Evolutionary conservation across 2,113 vertebrate species (phyloP).

Genomic region (Mormyrus iriodes): DNA sequence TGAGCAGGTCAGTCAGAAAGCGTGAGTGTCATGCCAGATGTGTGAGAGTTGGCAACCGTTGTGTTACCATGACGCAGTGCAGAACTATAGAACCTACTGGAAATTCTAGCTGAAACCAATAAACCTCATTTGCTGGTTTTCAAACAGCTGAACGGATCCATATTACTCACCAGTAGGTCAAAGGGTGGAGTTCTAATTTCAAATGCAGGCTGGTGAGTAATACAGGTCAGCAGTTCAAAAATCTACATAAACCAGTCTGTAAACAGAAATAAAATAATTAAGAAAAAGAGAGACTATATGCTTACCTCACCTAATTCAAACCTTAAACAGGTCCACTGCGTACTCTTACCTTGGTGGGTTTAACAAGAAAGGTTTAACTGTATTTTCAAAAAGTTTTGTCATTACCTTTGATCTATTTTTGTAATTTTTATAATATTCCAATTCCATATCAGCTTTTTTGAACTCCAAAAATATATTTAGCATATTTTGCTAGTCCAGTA

Average conservation of each 20-base stretch:
- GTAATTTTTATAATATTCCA: not conserved
- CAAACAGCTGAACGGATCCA: not conserved
- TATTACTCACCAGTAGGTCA: not conserved
- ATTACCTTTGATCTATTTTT: not conserved
- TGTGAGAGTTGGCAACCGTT: not conserved
- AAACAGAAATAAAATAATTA: not conserved
- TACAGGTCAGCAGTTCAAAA: not conserved
- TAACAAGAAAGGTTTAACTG: not conserved
- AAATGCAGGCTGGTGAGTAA: not conserved
- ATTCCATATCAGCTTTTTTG: not conserved
- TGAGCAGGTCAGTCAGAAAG: not conserved
- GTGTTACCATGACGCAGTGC: not conserved
- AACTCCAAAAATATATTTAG: not conserved
- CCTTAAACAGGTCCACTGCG: not conserved
- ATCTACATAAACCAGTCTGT: not conserved
- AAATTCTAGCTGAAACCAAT: not conserved
- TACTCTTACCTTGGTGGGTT: not conserved
- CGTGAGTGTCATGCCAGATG: not conserved
- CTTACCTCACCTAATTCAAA: not conserved
- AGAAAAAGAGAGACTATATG: not conserved
- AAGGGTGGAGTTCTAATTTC: not conserved
- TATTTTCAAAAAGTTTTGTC: not conserved
- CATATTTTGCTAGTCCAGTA: not conserved
- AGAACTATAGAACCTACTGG: not conserved
- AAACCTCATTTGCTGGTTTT: not conserved